These are phyloP conservation scores for Biston stratarius DNA, from an alignment of 2,888 invertebrate species.

Conservation along the genomic window DNA sequence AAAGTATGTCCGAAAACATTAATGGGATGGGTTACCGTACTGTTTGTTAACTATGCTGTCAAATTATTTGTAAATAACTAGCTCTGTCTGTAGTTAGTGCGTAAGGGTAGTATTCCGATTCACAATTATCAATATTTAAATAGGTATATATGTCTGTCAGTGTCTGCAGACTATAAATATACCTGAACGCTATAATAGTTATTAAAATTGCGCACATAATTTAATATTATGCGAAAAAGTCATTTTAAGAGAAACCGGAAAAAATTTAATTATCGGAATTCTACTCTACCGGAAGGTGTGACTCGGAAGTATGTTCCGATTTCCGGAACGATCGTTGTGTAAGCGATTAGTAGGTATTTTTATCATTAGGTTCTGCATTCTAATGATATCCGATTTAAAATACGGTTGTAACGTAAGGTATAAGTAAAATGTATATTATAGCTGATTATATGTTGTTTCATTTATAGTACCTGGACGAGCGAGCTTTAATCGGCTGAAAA, in stretches of 20 bases:
- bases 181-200: background rate
- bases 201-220: background rate
- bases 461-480: too few species aligned
- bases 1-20: background rate
- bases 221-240: background rate
- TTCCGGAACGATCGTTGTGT: slow-evolving; percentile 4
- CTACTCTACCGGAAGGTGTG: background rate
- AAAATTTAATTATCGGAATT: slow-evolving; percentile 1
- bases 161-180: slow-evolving; percentile 10
- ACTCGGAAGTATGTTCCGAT: background rate
- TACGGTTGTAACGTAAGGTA: slow-evolving; percentile 42
- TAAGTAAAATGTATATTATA: slow-evolving; percentile 48
- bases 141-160: background rate
- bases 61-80: background rate
- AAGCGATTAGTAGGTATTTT: slow-evolving; percentile 20
- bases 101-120: slow-evolving; percentile 15
- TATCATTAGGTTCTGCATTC: slow-evolving; percentile 17
- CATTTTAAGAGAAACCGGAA: background rate
- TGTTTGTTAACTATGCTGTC: background rate
- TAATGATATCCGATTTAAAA: slow-evolving; percentile 14
- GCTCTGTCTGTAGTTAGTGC: background rate
- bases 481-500: too few species aligned
- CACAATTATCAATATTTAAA: background rate
- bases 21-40: background rate
- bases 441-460: slow-evolving; percentile 32